phyloP scores from a whole-genome alignment of 2,113 vertebrate genomes.

The Caranx melampygus region DNA sequence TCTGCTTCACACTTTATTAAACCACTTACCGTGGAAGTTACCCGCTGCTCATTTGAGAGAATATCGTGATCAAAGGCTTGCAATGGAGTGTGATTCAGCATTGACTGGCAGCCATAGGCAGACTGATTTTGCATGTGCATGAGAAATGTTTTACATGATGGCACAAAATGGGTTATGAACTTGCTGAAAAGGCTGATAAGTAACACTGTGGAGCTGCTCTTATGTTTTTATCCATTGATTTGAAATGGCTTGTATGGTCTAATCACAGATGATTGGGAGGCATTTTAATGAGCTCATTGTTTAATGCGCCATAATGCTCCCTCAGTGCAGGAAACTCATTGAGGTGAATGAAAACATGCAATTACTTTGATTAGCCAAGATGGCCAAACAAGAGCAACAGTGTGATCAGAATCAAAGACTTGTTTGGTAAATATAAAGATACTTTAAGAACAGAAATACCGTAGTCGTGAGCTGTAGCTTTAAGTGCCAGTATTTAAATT shows the following conservation, averaged over 20 bases:
- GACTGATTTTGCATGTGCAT: not conserved
- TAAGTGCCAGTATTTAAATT: conserved; percentile 1
- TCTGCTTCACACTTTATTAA: not conserved
- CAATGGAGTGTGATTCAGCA: not conserved
- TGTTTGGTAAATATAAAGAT: conserved; percentile 23
- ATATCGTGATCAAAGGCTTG: conserved; percentile 1
- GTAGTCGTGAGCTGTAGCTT: conserved; percentile 1
- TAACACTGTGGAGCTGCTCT: conserved; percentile 21
- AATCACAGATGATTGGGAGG: conserved; percentile 62
- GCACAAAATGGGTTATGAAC: conserved; percentile 7
- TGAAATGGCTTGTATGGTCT: conserved; percentile 50
- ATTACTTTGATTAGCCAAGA: conserved; percentile 66
- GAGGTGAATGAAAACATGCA: conserved; percentile 65
- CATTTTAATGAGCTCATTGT: conserved; percentile 72
- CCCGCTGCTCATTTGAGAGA: conserved; percentile 3
- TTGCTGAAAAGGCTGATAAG: conserved; percentile 14
- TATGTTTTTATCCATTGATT: conserved; percentile 47
- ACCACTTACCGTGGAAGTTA: not conserved
- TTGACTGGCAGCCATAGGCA: not conserved
- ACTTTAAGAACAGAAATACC: conserved; percentile 26
- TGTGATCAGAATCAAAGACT: conserved; percentile 18
- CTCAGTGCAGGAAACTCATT: conserved; percentile 38
- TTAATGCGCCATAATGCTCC: conserved; percentile 58
- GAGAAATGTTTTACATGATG: not conserved
- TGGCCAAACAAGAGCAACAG: conserved; percentile 48